These are phyloP conservation scores for Drosophila watanabei DNA, from an alignment of 1,140 invertebrate genomes.

Conservation along the genomic window DNA sequence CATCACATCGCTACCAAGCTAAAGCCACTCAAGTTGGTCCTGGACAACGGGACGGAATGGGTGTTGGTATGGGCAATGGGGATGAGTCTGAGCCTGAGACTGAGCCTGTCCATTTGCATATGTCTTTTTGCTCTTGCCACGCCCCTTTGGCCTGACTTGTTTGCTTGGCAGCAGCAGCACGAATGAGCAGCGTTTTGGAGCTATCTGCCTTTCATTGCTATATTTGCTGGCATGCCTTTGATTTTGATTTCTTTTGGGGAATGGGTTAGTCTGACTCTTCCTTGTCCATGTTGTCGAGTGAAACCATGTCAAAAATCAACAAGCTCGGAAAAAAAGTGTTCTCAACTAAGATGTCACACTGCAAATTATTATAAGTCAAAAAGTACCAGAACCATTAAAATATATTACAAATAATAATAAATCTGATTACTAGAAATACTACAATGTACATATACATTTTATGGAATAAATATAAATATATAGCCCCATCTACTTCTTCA, in stretches of 20 bases:
- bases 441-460: too few species aligned
- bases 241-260: conserved; percentile 58
- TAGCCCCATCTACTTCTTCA: too few species aligned
- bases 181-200: conserved; percentile 73
- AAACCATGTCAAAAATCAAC: conserved; percentile 19
- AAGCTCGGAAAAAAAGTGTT: background rate
- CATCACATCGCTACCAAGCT: conserved; percentile 74
- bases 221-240: conserved; percentile 70
- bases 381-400: too few species aligned
- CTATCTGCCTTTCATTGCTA: conserved; percentile 73
- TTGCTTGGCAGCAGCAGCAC: conserved; percentile 55
- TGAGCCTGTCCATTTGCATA: conserved; percentile 78
- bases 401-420: too few species aligned
- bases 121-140: conserved; percentile 45
- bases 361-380: background rate
- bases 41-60: conserved; percentile 17
- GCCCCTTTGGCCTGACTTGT: conserved; percentile 22
- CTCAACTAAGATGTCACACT: background rate
- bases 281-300: background rate
- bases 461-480: too few species aligned
- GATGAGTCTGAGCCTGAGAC: conserved; percentile 42
- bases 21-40: conserved; percentile 77
- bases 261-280: conserved; percentile 5
- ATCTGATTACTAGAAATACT: too few species aligned
- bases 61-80: conserved; percentile 23